A percentile compares a stretch with the other conserved stretches of the same genome.
Evolutionary conservation across 30 jellyfish, hydroid and myxozoan genomes (phyloP).

Genomic region (Hydractinia symbiolongicarpus): DNA sequence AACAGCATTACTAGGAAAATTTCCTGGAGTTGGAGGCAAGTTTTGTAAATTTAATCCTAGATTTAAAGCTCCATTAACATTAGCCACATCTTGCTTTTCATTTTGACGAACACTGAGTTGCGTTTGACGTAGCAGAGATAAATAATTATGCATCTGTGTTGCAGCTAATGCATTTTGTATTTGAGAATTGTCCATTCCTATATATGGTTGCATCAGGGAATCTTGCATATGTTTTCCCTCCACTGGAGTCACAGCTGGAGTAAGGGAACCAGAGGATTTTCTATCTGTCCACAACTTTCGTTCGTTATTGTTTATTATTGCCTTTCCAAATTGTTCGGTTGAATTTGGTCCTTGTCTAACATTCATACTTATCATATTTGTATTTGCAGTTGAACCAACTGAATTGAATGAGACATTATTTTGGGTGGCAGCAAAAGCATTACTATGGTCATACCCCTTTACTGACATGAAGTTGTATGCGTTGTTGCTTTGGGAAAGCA

Average conservation of each 20-base stretch:
- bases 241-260: neutral
- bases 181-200: neutral
- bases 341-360: neutral
- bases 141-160: constrained; percentile 28
- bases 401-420: neutral
- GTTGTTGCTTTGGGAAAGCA: neutral
- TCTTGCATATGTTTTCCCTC: constrained; percentile 11
- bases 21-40: too few species aligned
- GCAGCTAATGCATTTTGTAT: constrained; percentile 32
- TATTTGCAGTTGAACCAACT: neutral
- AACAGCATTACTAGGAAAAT: too few species aligned
- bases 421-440: neutral
- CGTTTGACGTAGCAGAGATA: neutral
- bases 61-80: too few species aligned
- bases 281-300: neutral
- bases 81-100: too few species aligned
- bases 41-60: too few species aligned
- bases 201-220: constrained; percentile 2
- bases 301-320: neutral
- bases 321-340: constrained; percentile 1
- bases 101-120: too few species aligned
- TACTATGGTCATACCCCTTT: neutral
- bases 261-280: neutral
- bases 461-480: neutral
- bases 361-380: neutral